These are phyloP conservation scores for Sebastes oblongus DNA, from an alignment of 2,797 vertebrate species.

Conservation along the genomic window DNA sequence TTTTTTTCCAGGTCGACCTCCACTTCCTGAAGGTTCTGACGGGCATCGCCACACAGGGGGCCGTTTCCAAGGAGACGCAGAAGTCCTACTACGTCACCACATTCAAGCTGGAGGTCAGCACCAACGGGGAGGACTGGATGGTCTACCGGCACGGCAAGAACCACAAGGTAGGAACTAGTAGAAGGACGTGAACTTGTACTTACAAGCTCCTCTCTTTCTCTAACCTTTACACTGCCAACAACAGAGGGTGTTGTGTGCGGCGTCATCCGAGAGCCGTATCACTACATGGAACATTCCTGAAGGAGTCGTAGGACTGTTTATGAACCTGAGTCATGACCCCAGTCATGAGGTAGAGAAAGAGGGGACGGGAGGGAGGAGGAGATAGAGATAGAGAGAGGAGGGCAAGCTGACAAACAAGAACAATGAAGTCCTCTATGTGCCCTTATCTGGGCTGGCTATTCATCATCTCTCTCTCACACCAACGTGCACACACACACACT, in stretches of 20 bases:
- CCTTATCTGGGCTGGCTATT: conserved; percentile 73
- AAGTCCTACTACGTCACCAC: conserved; percentile 94
- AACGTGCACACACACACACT: background rate
- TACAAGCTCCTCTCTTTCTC: background rate
- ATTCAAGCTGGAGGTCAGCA: conserved; percentile 98
- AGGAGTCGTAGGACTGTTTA: conserved; percentile 28
- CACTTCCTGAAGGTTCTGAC: conserved; percentile 91
- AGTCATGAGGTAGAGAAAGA: conserved; percentile 53
- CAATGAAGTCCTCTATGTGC: conserved; percentile 76
- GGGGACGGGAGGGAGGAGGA: conserved; percentile 17
- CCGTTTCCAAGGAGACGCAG: conserved; percentile 93
- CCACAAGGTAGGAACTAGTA: conserved; percentile 88
- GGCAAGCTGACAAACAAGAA: conserved; percentile 70
- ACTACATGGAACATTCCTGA: conserved; percentile 25
- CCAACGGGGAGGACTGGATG: conserved; percentile 99
- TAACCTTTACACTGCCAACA: background rate
- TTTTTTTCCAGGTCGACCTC: conserved; percentile 72
- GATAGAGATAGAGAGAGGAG: conserved; percentile 37
- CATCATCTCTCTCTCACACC: conserved; percentile 53
- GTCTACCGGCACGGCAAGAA: conserved; percentile 97
- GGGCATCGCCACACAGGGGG: conserved; percentile 95
- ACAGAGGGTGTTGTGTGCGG: conserved; percentile 2
- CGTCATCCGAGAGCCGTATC: background rate
- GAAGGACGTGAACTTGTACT: background rate
- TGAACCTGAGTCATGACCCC: conserved; percentile 48